Percentiles rank a stretch among this genome's conserved stretches.
Conservation (phyloP, 2,888 invertebrate genomes). For the Teinopalpus imperialis region DNA sequence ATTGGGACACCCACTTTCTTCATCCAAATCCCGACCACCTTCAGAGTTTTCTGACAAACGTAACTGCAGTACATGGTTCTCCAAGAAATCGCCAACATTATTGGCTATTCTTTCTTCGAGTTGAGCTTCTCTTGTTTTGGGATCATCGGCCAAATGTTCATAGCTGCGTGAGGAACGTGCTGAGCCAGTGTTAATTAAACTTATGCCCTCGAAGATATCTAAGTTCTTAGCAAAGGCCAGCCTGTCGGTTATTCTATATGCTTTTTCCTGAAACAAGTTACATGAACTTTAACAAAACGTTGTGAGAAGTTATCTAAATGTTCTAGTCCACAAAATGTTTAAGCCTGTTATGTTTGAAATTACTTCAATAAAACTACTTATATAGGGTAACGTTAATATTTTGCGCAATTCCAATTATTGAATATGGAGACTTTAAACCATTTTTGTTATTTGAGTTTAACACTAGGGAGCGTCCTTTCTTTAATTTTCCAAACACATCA, state of each 20-base stretch:
- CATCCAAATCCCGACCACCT: slow-evolving; percentile 66
- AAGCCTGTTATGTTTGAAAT: too few species aligned
- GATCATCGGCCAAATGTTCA: slow-evolving; percentile 67
- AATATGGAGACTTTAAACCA: too few species aligned
- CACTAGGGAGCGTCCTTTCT: slow-evolving; percentile 1
- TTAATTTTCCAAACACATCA: slow-evolving; percentile 37
- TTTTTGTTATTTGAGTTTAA: too few species aligned
- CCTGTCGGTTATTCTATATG: slow-evolving; percentile 81
- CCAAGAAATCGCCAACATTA: slow-evolving; percentile 70
- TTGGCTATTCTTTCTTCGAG: slow-evolving; percentile 69
- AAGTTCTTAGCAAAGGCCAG: slow-evolving; percentile 79
- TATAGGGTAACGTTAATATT: too few species aligned
- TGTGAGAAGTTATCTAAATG: too few species aligned
- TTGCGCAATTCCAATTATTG: too few species aligned
- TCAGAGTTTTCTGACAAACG: slow-evolving; percentile 61
- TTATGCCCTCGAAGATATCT: slow-evolving; percentile 76
- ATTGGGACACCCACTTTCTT: slow-evolving; percentile 57
- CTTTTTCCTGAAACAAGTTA: slow-evolving; percentile 76
- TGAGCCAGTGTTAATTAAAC: slow-evolving; percentile 73
- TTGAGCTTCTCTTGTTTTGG: slow-evolving; percentile 66
- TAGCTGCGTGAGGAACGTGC: slow-evolving; percentile 72
- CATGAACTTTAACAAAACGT: not conserved
- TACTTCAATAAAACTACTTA: too few species aligned
- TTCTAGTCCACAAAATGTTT: too few species aligned
- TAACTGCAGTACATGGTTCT: slow-evolving; percentile 72